These are phyloP conservation scores for Onthophagus sagittarius DNA, from an alignment of 2,888 invertebrate genomes.

Conservation along the genomic window DNA sequence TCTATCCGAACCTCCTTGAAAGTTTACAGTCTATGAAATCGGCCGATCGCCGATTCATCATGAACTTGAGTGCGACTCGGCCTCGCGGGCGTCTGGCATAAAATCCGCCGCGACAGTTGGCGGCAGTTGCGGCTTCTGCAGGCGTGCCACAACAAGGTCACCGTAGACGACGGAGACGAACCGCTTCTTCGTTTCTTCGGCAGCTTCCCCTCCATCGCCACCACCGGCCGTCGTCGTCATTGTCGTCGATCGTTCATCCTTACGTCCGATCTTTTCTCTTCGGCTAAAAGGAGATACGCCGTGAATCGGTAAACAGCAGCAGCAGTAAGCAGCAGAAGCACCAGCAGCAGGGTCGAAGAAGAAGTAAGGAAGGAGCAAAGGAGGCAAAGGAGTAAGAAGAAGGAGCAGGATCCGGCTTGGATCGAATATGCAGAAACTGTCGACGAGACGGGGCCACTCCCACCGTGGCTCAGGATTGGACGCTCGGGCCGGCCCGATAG, in stretches of 20 bases:
- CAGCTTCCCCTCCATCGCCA: background rate
- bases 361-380: slow-evolving; percentile 36
- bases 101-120: background rate
- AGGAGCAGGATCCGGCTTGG: slow-evolving; percentile 34
- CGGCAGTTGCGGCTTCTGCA: background rate
- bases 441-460: slow-evolving; percentile 45
- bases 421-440: slow-evolving; percentile 46
- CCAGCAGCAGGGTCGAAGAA: background rate
- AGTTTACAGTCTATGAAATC: background rate
- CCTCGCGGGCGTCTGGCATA: background rate
- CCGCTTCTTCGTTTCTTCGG: background rate
- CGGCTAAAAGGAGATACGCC: background rate
- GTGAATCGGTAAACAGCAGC: background rate
- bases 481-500: slow-evolving; percentile 39
- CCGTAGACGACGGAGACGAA: background rate
- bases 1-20: background rate
- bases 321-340: background rate
- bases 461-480: slow-evolving; percentile 41
- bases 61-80: background rate
- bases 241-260: too few relatives aligned
- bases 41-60: background rate
- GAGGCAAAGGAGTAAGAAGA: slow-evolving; percentile 19
- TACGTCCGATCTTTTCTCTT: background rate
- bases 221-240: background rate
- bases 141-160: slow-evolving; percentile 5